Percentiles rank a stretch among this genome's conserved stretches.
These are phyloP conservation scores for Typhlichthys eigenmanni DNA, from an alignment of 2,797 vertebrate genomes.

Conservation along the genomic window DNA sequence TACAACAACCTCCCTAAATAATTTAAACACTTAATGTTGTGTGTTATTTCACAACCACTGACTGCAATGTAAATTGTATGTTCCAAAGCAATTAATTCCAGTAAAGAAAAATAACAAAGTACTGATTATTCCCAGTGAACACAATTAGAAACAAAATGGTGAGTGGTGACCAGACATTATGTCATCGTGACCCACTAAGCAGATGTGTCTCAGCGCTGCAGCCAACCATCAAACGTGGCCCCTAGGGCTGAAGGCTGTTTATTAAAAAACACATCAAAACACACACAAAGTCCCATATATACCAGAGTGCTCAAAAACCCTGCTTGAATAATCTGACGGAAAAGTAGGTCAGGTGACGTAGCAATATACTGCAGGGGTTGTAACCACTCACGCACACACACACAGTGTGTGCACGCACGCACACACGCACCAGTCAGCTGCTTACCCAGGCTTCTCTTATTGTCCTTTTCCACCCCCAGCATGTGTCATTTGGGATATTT, in stretches of 20 bases:
- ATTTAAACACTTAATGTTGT: no score
- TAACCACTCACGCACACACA: not conserved
- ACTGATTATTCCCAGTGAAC: no score
- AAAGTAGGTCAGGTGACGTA: conserved; percentile 26
- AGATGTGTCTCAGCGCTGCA: conserved; percentile 49
- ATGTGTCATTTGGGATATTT: no score
- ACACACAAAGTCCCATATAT: no score
- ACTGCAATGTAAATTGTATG: no score
- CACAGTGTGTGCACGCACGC: no score
- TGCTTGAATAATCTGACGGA: not conserved
- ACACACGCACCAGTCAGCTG: not conserved
- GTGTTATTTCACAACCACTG: no score
- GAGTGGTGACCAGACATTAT: conserved; percentile 52
- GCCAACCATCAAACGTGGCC: conserved; percentile 44
- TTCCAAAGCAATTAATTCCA: no score
- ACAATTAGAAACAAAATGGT: conserved; percentile 1
- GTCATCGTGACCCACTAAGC: conserved; percentile 73
- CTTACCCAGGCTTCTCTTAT: not conserved
- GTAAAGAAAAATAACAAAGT: no score
- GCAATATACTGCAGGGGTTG: not conserved
- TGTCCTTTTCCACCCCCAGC: no score
- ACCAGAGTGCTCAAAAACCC: no score
- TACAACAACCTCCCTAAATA: not conserved
- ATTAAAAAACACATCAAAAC: conserved; percentile 5
- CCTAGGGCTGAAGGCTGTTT: conserved; percentile 12